Conservation (phyloP, 2,113 vertebrate genomes). For the Pardalotus punctatus region DNA sequence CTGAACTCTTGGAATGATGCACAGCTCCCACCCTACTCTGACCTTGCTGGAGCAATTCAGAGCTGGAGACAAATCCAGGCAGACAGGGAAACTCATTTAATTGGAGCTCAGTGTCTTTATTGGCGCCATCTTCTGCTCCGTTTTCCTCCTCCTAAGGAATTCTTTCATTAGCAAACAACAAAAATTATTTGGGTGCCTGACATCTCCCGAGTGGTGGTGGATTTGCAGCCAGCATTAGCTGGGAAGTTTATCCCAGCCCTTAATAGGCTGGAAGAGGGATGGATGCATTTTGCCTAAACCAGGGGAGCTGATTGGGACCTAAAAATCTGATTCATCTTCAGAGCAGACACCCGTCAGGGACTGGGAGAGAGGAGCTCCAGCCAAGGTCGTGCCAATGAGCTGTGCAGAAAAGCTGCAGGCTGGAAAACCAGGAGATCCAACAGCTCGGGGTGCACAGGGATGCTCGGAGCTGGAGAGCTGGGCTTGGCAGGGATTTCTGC, state of each 20-base stretch:
- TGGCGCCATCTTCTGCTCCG: background rate
- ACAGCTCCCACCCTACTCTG: background rate
- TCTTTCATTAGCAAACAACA: conserved; percentile 68
- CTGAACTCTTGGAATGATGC: background rate
- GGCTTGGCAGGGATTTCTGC: background rate
- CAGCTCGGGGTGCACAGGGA: background rate
- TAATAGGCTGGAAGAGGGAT: conserved; percentile 74
- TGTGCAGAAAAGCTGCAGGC: background rate
- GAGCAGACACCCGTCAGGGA: conserved; percentile 46
- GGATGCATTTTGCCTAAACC: conserved; percentile 61
- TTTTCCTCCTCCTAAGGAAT: conserved; percentile 5
- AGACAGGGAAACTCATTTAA: conserved; percentile 58
- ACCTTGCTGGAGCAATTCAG: conserved; percentile 57
- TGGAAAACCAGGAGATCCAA: background rate
- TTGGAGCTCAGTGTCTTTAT: conserved; percentile 50
- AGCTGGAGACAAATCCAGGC: conserved; percentile 52
- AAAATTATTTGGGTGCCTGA: conserved; percentile 61
- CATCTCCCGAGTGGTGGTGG: conserved; percentile 30
- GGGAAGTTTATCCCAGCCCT: conserved; percentile 43
- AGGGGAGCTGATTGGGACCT: conserved; percentile 65
- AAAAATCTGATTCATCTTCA: conserved; percentile 73
- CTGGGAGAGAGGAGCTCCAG: conserved; percentile 25
- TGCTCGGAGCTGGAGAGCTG: background rate
- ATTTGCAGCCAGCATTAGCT: conserved; percentile 64
- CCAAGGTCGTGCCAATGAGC: conserved; percentile 66